A percentile compares a stretch with the other conserved stretches of the same genome.
Evolutionary conservation across 2,888 invertebrate species (phyloP).

Genomic region (Latrodectus elegans): DNA sequence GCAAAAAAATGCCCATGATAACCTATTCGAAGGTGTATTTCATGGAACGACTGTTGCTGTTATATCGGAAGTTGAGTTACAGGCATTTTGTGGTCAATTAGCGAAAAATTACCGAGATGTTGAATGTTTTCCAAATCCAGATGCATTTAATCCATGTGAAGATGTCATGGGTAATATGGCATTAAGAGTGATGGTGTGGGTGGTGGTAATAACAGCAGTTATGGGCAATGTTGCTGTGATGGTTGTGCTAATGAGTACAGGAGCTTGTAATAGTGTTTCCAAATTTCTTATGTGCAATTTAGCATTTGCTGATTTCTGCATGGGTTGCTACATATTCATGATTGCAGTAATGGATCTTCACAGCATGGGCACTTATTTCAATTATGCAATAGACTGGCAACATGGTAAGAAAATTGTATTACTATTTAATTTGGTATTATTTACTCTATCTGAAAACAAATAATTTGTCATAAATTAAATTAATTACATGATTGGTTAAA

Average conservation of each 20-base stretch:
- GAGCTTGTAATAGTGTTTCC: slow-evolving; percentile 78
- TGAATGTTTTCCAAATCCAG: slow-evolving; percentile 83
- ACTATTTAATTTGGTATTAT: too few species aligned
- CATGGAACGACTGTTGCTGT: slow-evolving; percentile 74
- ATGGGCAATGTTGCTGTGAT: slow-evolving; percentile 89
- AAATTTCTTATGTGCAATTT: slow-evolving; percentile 87
- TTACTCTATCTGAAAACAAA: too few species aligned
- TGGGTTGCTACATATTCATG: slow-evolving; percentile 85
- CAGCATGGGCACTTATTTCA: slow-evolving; percentile 90
- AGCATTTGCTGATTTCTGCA: slow-evolving; percentile 90
- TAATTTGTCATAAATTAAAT: too few species aligned
- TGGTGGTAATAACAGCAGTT: slow-evolving; percentile 87
- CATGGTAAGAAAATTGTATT: slow-evolving; percentile 77
- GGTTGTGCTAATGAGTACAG: slow-evolving; percentile 80
- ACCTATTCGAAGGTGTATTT: slow-evolving; percentile 74
- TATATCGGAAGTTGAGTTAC: slow-evolving; percentile 71
- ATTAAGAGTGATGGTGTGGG: slow-evolving; percentile 88
- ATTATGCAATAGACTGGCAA: slow-evolving; percentile 93
- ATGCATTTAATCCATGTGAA: slow-evolving; percentile 90
- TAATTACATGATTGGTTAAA: too few species aligned
- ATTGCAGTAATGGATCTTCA: slow-evolving; percentile 88
- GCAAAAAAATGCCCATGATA: slow-evolving; percentile 27
- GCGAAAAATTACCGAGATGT: slow-evolving; percentile 72
- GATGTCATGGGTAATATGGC: slow-evolving; percentile 90
- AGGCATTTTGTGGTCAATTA: slow-evolving; percentile 76